Evolutionary conservation across 2,113 vertebrate genomes (phyloP).

Genomic region (Columba janthina): DNA sequence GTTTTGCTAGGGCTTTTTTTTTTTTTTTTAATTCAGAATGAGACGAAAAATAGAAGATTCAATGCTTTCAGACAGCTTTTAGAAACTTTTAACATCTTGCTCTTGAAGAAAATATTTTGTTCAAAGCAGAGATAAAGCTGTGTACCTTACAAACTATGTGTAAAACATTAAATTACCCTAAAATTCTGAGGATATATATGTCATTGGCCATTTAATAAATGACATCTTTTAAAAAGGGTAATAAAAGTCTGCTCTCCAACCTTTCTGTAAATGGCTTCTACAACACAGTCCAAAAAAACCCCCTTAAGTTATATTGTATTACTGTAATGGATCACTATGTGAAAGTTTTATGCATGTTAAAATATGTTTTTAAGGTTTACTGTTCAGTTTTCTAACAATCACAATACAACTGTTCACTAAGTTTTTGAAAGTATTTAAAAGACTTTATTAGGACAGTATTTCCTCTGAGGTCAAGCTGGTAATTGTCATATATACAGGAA

Average conservation of each 20-base stretch:
- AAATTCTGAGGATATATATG: background rate
- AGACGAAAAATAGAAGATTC: background rate
- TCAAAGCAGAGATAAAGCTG: background rate
- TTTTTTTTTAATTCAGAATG: background rate
- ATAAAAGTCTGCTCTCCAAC: background rate
- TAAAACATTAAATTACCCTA: background rate
- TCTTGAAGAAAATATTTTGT: background rate
- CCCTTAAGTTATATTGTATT: background rate
- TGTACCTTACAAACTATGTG: background rate
- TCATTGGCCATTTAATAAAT: slow-evolving; percentile 2
- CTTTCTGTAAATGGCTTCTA: background rate
- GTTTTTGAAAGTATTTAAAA: background rate
- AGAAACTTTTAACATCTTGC: background rate
- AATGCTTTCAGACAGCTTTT: background rate
- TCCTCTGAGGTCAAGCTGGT: background rate
- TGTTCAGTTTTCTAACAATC: background rate
- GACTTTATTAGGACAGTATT: background rate
- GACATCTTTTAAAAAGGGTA: background rate
- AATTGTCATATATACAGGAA: background rate
- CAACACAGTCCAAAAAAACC: background rate
- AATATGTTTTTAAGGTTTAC: background rate
- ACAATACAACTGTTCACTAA: background rate
- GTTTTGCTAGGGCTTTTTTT: background rate
- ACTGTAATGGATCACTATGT: background rate
- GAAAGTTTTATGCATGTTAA: background rate